Evolutionary conservation across 2,888 invertebrate genomes (phyloP).

Genomic region (Cephus sareptanus): DNA sequence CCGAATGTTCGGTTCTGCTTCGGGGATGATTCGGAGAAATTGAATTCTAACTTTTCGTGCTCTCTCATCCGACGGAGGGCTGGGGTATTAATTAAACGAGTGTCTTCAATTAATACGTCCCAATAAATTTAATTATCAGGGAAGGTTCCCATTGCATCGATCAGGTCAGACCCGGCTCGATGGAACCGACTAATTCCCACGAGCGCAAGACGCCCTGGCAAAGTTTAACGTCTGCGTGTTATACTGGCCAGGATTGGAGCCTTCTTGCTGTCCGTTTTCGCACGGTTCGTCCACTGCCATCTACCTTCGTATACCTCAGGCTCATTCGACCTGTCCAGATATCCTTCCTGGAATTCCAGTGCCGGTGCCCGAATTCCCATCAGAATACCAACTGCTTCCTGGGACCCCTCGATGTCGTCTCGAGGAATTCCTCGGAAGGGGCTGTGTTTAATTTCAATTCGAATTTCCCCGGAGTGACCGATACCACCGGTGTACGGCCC

Average conservation of each 20-base stretch:
- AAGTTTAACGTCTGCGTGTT: not conserved
- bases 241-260: not conserved
- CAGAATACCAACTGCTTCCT: not conserved
- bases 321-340: not conserved
- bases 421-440: not conserved
- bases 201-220: not conserved
- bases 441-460: not conserved
- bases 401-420: not conserved
- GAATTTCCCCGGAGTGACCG: not conserved
- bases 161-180: not conserved
- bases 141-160: constrained; percentile 12
- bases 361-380: not conserved
- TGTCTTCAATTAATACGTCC: constrained; percentile 18
- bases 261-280: not conserved
- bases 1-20: constrained; percentile 10
- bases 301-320: not conserved
- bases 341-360: not conserved
- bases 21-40: not conserved
- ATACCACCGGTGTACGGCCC: not conserved
- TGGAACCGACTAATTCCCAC: not conserved
- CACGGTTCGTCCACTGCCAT: not conserved
- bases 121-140: constrained; percentile 18
- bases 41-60: constrained; percentile 7
- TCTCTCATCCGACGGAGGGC: not conserved
- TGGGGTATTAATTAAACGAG: constrained; percentile 11